Base-by-base conservation (phyloP, 2,797 vertebrate genomes). In the Forpus xanthops region DNA sequence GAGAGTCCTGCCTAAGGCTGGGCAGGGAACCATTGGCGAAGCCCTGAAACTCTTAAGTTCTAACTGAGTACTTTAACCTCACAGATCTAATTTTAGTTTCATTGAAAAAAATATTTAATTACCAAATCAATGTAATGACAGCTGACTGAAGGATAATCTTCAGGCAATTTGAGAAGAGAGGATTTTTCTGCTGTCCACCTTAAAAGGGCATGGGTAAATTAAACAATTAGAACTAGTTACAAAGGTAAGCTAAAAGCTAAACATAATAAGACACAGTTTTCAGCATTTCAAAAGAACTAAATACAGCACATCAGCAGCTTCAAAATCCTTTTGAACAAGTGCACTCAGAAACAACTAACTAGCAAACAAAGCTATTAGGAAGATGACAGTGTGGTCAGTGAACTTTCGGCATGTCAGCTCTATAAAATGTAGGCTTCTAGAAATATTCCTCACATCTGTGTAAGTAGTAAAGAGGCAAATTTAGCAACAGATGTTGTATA, bases 291-390 rank as follows among this genome's bases (percentile, higher is more conserved):
- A 95, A 96, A 96, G 93, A 96, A 88, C 85, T 62, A 93, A 96
- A 96, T 93, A 52, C 93, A 96, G 74, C 91, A 94, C 91, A 96
- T 96, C 96, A 96, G 96, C 96, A 96, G 90, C 91, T 95, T 96
- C 95, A 94, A 94, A 95, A 96, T 91, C 96, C 95, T 95, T 95
- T 96, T 91, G 77, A 96, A 94, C 87, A 94, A 96, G 94, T 84
- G 93, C 91, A 94, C 83, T 95, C 93, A 88, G 95, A 95, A 96
- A 96, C 95, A 95, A 95, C 90, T 94, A 95, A 96, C 90, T 74
- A 89, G 95, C 95, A 95, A 96, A 96, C 96, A 96, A 96, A 95
- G 94, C 95, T 90, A 93, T 95, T 92, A 95, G 80, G 93, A 96
- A 95, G 88, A 88, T 37, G 79, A 81, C 79, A 78, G 67, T 68